These are phyloP conservation scores for Cervus canadensis DNA, from an alignment of 2,113 vertebrate genomes.

Conservation along the genomic window DNA sequence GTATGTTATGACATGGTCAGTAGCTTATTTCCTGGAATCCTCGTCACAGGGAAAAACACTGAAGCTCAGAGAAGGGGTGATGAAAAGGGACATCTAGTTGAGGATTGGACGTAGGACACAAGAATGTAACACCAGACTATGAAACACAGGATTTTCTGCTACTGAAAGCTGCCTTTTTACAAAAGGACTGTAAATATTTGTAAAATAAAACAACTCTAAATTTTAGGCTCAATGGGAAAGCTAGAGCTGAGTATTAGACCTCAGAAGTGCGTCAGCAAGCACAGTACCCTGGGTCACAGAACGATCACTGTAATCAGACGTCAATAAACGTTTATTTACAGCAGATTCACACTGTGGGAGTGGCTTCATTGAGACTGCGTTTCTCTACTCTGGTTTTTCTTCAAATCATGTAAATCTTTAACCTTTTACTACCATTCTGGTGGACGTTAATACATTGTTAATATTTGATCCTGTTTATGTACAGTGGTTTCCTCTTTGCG, in stretches of 20 bases:
- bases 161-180: constrained; percentile 75
- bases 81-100: background rate
- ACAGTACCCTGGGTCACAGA: constrained; percentile 18
- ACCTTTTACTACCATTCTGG: background rate
- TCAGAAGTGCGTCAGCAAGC: constrained; percentile 62
- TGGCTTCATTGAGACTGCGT: constrained; percentile 50
- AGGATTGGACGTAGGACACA: background rate
- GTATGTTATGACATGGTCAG: background rate
- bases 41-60: background rate
- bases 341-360: constrained; percentile 43
- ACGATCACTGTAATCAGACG: background rate
- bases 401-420: background rate
- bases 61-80: background rate
- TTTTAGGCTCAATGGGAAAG: constrained; percentile 64
- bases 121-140: background rate
- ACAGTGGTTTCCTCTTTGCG: background rate
- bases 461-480: constrained; percentile 45
- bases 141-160: constrained; percentile 53
- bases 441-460: constrained; percentile 73
- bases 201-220: constrained; percentile 68
- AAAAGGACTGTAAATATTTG: constrained; percentile 76
- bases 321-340: constrained; percentile 55
- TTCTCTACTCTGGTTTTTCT: background rate
- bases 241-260: constrained; percentile 56
- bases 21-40: background rate